Evolutionary conservation across 2,113 vertebrate genomes (phyloP).

Genomic region (Leuciscus idus): DNA sequence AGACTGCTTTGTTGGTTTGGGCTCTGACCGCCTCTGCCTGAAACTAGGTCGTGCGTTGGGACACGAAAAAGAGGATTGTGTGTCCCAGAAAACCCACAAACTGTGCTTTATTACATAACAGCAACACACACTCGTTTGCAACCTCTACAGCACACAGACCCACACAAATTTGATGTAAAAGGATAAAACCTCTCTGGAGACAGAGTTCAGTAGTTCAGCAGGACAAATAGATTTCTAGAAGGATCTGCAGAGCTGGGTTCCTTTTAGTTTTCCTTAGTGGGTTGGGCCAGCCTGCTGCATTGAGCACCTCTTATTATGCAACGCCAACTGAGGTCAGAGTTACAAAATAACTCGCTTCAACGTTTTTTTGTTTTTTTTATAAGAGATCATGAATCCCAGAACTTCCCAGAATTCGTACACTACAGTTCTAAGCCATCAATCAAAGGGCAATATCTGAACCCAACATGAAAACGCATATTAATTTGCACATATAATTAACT

Average conservation of each 20-base stretch:
- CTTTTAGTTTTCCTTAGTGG: neutral
- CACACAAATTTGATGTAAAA: neutral
- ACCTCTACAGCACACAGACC: slow-evolving; percentile 1
- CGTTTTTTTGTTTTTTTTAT: neutral
- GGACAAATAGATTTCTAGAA: slow-evolving; percentile 44
- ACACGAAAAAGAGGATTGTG: slow-evolving; percentile 66
- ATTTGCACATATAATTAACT: neutral
- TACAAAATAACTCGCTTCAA: slow-evolving; percentile 22
- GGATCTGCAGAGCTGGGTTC: neutral
- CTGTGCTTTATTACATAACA: slow-evolving; percentile 63
- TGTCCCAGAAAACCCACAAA: slow-evolving; percentile 40
- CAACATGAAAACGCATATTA: neutral
- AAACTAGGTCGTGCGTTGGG: slow-evolving; percentile 70
- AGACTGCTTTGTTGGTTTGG: slow-evolving; percentile 16
- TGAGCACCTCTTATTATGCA: slow-evolving; percentile 29
- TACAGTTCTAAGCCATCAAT: neutral
- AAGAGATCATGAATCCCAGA: neutral
- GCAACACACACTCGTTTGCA: slow-evolving; percentile 41
- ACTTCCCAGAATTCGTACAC: neutral
- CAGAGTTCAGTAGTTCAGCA: slow-evolving; percentile 57
- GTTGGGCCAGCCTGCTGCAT: neutral
- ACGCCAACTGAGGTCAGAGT: neutral
- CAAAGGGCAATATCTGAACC: neutral
- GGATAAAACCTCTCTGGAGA: slow-evolving; percentile 3
- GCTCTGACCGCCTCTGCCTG: slow-evolving; percentile 20